phyloP scores from a whole-genome alignment of 2,888 invertebrate species.

The Tenthredo amoena region DNA sequence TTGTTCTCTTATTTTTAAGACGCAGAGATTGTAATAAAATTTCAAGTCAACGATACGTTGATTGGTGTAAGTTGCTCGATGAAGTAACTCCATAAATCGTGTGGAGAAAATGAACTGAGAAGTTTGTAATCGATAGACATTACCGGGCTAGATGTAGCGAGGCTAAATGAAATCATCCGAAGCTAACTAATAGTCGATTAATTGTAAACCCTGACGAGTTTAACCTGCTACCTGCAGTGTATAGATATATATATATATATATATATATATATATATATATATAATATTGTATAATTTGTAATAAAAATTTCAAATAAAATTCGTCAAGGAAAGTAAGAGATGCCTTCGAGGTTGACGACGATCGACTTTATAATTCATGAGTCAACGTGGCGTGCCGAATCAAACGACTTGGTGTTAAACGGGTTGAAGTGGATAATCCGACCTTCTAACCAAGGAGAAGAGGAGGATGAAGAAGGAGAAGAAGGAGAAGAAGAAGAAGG shows the following conservation, averaged over 20 bases:
- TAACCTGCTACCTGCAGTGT: not conserved
- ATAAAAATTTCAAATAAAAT: constrained; percentile 39
- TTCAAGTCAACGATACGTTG: not conserved
- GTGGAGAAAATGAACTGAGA: not conserved
- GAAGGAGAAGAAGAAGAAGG: not conserved
- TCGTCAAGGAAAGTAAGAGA: constrained; percentile 17
- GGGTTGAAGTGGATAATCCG: constrained; percentile 32
- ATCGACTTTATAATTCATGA: constrained; percentile 47
- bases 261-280: not conserved
- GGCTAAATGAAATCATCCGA: constrained; percentile 17
- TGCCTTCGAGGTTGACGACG: not conserved
- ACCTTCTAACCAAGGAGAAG: not conserved
- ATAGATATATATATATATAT: not conserved
- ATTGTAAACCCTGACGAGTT: constrained; percentile 16
- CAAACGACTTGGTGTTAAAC: constrained; percentile 27
- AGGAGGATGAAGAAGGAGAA: not conserved
- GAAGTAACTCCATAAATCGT: constrained; percentile 18
- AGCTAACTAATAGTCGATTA: constrained; percentile 21
- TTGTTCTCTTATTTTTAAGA: not conserved
- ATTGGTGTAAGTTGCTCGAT: not conserved
- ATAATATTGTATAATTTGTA: not conserved
- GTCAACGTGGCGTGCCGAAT: constrained; percentile 44
- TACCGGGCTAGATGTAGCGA: not conserved
- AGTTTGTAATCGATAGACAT: not conserved
- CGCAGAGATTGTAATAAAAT: not conserved